These are phyloP conservation scores for Tupaia tana DNA, from an alignment of 2,113 vertebrate species.

Conservation along the genomic window DNA sequence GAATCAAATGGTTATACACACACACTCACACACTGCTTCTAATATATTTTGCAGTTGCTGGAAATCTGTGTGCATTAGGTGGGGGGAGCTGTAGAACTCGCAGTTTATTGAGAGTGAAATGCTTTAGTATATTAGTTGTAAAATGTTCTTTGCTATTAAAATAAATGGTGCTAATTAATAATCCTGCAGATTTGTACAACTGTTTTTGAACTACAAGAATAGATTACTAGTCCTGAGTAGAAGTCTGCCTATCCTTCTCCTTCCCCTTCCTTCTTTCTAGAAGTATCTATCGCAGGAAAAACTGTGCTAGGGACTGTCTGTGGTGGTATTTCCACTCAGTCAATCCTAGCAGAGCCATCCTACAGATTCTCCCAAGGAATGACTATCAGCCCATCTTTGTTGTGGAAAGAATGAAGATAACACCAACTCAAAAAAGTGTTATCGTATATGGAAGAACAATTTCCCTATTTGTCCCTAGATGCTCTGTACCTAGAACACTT, in stretches of 20 bases:
- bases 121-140: slow-evolving; percentile 47
- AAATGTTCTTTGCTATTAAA: slow-evolving; percentile 65
- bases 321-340: background rate
- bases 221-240: slow-evolving; percentile 13
- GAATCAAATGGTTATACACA: slow-evolving; percentile 60
- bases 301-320: background rate
- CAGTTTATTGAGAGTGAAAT: slow-evolving; percentile 63
- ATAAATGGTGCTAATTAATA: slow-evolving; percentile 68
- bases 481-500: background rate
- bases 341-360: background rate
- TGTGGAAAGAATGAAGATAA: background rate
- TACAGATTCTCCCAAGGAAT: background rate
- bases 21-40: background rate
- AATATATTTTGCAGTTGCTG: slow-evolving; percentile 45
- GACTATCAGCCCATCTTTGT: background rate
- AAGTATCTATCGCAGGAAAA: background rate
- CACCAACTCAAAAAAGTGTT: background rate
- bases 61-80: background rate
- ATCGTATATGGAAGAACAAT: background rate
- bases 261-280: background rate
- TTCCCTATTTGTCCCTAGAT: background rate
- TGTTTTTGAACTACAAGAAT: slow-evolving; percentile 53
- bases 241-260: background rate
- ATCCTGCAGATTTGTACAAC: slow-evolving; percentile 3
- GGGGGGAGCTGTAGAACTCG: background rate